Evolutionary conservation across 2,797 vertebrate species (phyloP).

Genomic region (Clarias fuscus): DNA sequence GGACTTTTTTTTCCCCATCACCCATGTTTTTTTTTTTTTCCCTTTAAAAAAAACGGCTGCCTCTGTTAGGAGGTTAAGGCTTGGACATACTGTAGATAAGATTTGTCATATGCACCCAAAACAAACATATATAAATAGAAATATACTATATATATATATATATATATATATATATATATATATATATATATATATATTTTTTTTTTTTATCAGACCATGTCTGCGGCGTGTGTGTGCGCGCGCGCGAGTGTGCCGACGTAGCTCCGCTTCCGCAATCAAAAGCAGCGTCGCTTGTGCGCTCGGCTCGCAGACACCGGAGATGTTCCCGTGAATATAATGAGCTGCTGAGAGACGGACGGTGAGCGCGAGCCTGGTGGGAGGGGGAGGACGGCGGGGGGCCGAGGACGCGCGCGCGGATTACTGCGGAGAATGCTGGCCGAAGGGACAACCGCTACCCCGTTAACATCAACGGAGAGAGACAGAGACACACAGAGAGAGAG

Average conservation of each 20-base stretch:
- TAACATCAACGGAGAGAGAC: conserved; percentile 2
- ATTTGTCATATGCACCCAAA: too few species aligned
- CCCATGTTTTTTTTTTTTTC: too few species aligned
- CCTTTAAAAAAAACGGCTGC: neutral
- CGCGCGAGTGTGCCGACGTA: neutral
- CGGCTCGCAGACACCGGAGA: conserved; percentile 57
- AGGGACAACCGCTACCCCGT: conserved; percentile 56
- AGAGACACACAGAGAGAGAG: neutral
- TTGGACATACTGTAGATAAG: neutral
- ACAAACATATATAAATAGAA: neutral
- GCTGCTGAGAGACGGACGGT: conserved; percentile 40
- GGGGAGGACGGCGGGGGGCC: neutral
- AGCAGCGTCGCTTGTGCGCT: neutral
- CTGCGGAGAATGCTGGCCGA: conserved; percentile 68
- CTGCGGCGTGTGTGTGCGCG: too few species aligned
- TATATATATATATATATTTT: too few species aligned
- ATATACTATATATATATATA: neutral
- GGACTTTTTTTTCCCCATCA: too few species aligned
- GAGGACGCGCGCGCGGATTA: conserved; percentile 48
- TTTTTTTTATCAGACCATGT: neutral
- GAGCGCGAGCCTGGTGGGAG: neutral
- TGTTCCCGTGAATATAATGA: conserved; percentile 56
- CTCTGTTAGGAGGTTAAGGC: neutral
- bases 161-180: neutral
- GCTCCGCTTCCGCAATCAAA: conserved; percentile 15